Percentiles rank a stretch among this genome's conserved stretches.
These are phyloP conservation scores for Polymixis lichenea DNA, from an alignment of 2,888 invertebrate species.

Conservation along the genomic window DNA sequence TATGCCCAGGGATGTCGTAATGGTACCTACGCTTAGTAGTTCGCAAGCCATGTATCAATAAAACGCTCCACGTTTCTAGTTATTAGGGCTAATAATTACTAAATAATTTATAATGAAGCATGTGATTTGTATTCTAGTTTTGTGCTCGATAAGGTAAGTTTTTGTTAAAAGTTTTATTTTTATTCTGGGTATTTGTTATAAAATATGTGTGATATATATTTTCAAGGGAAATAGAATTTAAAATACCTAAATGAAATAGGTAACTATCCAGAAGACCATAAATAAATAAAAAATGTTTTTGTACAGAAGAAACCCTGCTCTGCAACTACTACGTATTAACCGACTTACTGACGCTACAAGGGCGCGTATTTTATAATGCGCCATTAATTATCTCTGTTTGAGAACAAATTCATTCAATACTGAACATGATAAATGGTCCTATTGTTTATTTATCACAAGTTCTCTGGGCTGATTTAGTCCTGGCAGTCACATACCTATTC, in stretches of 20 bases:
- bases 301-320: too few species aligned
- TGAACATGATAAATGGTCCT: background rate
- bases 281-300: too few species aligned
- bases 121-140: constrained; percentile 64
- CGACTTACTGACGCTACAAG: background rate
- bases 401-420: background rate
- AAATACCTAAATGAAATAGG: too few species aligned
- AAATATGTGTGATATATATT: too few species aligned
- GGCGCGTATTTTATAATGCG: background rate
- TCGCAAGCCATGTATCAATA: constrained; percentile 57
- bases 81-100: constrained; percentile 35
- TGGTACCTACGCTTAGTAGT: constrained; percentile 46
- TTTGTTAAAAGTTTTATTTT: constrained; percentile 1
- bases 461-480: background rate
- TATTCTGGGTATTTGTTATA: background rate
- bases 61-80: constrained; percentile 47
- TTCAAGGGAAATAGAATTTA: too few species aligned
- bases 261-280: too few species aligned
- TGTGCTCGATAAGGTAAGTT: constrained; percentile 70
- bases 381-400: background rate
- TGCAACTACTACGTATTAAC: too few species aligned
- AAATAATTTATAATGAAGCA: constrained; percentile 62
- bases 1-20: constrained; percentile 54
- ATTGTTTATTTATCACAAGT: background rate
- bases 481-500: background rate